Evolutionary conservation across 2,888 invertebrate species (phyloP).

Genomic region (Lithodes maja): DNA sequence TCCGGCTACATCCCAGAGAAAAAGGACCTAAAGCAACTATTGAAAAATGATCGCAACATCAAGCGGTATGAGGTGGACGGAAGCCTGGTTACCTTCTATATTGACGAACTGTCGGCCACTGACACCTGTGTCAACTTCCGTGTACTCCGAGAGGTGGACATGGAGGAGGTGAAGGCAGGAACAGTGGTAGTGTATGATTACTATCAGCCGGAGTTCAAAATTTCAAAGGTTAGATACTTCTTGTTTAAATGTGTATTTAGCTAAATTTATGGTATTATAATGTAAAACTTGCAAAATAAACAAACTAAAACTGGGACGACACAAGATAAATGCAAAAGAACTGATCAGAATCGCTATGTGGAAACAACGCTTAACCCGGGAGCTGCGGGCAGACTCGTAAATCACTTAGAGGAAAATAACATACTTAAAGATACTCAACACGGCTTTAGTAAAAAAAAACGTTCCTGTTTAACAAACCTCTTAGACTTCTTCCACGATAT

Average conservation of each 20-base stretch:
- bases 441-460: too few relatives aligned
- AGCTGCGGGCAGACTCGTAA: too few relatives aligned
- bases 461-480: too few relatives aligned
- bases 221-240: constrained; percentile 49
- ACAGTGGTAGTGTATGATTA: constrained; percentile 73
- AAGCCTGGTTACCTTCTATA: constrained; percentile 57
- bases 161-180: constrained; percentile 73
- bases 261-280: neutral
- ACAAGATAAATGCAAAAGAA: too few relatives aligned
- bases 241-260: neutral
- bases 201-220: constrained; percentile 72
- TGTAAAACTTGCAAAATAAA: too few relatives aligned
- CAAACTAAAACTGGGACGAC: too few relatives aligned
- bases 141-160: constrained; percentile 73
- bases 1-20: constrained; percentile 74
- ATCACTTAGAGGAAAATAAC: too few relatives aligned
- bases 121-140: constrained; percentile 73
- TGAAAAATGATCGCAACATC: constrained; percentile 25
- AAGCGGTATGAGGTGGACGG: constrained; percentile 68
- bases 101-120: constrained; percentile 53
- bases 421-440: too few relatives aligned
- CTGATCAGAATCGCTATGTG: too few relatives aligned
- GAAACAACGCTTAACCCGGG: too few relatives aligned
- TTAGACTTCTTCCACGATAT: too few relatives aligned
- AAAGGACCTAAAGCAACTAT: constrained; percentile 72